Conservation (phyloP, 2,888 invertebrate genomes). For the Amblyteles armatorius region DNA sequence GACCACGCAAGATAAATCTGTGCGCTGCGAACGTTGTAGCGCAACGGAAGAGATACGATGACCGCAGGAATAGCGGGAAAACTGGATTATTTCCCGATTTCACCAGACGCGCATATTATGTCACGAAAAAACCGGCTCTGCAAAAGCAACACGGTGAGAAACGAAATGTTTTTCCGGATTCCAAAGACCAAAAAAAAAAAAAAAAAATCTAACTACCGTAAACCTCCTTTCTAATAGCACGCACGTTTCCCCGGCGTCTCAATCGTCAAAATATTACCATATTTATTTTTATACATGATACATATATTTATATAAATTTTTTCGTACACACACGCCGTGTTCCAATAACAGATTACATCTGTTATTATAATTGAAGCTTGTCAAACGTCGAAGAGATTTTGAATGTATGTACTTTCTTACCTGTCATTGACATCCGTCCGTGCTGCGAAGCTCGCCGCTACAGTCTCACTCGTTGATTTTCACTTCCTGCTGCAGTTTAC, state of each 20-base stretch:
- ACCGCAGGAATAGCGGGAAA: background rate
- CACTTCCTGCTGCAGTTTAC: constrained; percentile 31
- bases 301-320: no score
- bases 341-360: background rate
- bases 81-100: constrained; percentile 18
- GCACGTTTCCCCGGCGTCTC: background rate
- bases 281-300: no score
- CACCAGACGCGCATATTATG: constrained; percentile 16
- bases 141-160: background rate
- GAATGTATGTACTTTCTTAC: constrained; percentile 61
- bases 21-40: background rate
- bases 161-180: constrained; percentile 20
- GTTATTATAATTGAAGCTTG: background rate
- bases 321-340: background rate
- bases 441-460: constrained; percentile 14
- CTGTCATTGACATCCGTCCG: constrained; percentile 71
- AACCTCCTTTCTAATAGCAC: background rate
- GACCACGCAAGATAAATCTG: background rate
- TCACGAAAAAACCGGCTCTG: background rate
- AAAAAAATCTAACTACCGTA: background rate
- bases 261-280: background rate
- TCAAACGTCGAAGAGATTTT: background rate
- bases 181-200: background rate
- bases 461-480: constrained; percentile 35
- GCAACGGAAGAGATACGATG: background rate